Base-by-base conservation (phyloP, 2,888 invertebrate genomes). In the Dione vanillae region DNA sequence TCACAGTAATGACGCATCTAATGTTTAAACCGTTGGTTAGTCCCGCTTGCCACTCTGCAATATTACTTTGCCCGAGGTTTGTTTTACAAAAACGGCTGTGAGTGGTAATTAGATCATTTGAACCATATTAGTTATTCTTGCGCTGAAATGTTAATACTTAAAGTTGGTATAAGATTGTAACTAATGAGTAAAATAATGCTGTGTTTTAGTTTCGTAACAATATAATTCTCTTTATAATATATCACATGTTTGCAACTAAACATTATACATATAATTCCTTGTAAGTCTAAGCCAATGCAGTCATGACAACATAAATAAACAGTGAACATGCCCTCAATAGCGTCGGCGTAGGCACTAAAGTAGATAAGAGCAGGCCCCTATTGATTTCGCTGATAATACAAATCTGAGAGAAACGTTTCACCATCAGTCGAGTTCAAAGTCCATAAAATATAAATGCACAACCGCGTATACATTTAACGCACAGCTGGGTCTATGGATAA, bases 341-440 rank as follows among this genome's bases (percentile, higher is more conserved):
- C 78, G 76, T 71, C 75, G 78, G 65, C 79, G 76, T 75, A 82
- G 65, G 72, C 70, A 71, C 70, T 67, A 65, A 65, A 67, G 52
- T 40, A 67, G 74, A 72, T 74, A 74, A 72, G 61, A 76, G 77
- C 65, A 76, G 77, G 77, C 75, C 77, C 74, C 75, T 86, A 90
- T 89, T 83, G 87, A 90, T 89, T 81, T 78, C 74, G 77, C 64
- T 80, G 84, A 86, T 87, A 86, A 84, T 83, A 81, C 80, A 80
- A 80, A 83, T 79, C 78, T 76, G 77, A 85, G 82, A 80, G 85
- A 83, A 83, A 82, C 83, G 85, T 88, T 90, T 90, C 84, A 90
- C 90, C 87, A 90, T 87, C 81, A 85, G 82, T 83, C 77, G 87
- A 87, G 92, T 92, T 91, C 92, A 90, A 92, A 93, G 92, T 91